phyloP scores from a whole-genome alignment of 2,113 vertebrate genomes.

The Hydrochoerus hydrochaeris region DNA sequence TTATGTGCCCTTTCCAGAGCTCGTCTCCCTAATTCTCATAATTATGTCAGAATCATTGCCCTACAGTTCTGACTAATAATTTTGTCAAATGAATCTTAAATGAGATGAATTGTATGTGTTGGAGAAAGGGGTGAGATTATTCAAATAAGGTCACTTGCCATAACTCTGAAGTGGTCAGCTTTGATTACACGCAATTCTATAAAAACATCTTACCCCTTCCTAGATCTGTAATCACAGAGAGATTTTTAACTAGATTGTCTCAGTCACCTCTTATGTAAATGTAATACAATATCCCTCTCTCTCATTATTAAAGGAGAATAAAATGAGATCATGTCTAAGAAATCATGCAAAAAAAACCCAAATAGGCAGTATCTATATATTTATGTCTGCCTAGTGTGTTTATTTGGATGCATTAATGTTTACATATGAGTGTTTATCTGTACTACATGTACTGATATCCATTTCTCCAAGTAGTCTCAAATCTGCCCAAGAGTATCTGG shows the following conservation, averaged over 20 bases:
- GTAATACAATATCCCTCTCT: neutral
- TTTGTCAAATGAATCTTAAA: neutral
- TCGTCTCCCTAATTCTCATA: neutral
- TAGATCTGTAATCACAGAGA: neutral
- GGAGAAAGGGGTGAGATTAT: neutral
- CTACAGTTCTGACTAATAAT: neutral
- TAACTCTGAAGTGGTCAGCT: neutral
- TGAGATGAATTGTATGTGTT: neutral
- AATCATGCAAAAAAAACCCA: neutral
- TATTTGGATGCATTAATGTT: neutral
- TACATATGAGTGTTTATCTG: constrained; percentile 28
- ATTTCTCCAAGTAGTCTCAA: constrained; percentile 61
- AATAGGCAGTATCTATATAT: neutral
- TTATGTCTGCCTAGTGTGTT: neutral
- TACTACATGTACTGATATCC: neutral
- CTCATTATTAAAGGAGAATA: neutral
- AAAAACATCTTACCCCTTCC: neutral
- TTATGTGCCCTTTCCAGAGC: neutral
- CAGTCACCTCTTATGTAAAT: constrained; percentile 4
- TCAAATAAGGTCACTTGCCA: neutral
- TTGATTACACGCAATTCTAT: neutral
- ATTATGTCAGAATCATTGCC: neutral
- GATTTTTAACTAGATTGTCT: neutral
- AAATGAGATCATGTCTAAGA: neutral
- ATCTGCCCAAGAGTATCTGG: constrained; percentile 25